These are phyloP conservation scores for Anoncus sp. DNA, from an alignment of 2,888 invertebrate genomes.

Conservation along the genomic window DNA sequence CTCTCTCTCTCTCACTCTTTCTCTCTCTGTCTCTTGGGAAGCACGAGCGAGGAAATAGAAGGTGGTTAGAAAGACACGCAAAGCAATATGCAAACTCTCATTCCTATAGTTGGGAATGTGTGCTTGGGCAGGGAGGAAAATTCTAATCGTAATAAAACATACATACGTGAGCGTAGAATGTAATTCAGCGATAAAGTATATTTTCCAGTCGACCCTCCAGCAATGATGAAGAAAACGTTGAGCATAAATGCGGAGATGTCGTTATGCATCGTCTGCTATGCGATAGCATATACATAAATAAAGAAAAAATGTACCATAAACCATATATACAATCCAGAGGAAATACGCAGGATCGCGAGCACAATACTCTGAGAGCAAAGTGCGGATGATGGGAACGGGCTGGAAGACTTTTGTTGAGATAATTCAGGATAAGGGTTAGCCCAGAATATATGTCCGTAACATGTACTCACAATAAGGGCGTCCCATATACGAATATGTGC, in stretches of 20 bases:
- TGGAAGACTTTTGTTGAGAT: no score
- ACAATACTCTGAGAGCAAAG: not conserved
- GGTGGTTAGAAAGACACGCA: not conserved
- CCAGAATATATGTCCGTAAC: not conserved
- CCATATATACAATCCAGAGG: not conserved
- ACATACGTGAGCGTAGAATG: slow-evolving; percentile 50
- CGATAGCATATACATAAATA: slow-evolving; percentile 41
- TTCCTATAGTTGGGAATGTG: slow-evolving; percentile 44
- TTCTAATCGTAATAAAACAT: slow-evolving; percentile 52
- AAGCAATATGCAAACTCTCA: slow-evolving; percentile 62
- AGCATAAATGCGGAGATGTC: slow-evolving; percentile 11
- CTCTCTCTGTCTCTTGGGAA: no score
- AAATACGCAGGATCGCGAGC: not conserved
- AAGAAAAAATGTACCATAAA: not conserved
- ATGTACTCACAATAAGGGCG: not conserved
- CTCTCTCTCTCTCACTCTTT: slow-evolving; percentile 19
- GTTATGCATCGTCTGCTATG: slow-evolving; percentile 33
- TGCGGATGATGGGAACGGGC: not conserved
- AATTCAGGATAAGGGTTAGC: no score
- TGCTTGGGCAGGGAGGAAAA: slow-evolving; percentile 36
- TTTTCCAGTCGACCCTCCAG: slow-evolving; percentile 5
- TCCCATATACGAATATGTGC: slow-evolving; percentile 29
- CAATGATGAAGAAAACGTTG: not conserved
- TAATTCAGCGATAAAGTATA: slow-evolving; percentile 35
- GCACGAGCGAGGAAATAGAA: not conserved